phyloP scores from a whole-genome alignment of 1,140 invertebrate genomes.

The Nebria ingens region DNA sequence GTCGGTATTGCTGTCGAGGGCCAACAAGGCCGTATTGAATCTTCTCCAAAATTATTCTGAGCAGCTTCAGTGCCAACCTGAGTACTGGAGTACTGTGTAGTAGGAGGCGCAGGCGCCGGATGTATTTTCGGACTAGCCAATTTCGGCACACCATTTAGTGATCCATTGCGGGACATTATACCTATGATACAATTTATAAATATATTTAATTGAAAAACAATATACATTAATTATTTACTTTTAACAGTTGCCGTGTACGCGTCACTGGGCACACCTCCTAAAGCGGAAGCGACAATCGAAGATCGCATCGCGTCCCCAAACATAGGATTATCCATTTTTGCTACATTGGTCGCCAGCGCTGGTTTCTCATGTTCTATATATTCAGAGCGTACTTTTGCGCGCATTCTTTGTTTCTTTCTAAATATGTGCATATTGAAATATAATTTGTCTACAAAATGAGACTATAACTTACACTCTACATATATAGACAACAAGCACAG shows the following conservation, averaged over 20 bases:
- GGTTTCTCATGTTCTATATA: conserved; percentile 17
- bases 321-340: conserved; percentile 29
- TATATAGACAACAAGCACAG: conserved; percentile 62
- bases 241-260: conserved; percentile 36
- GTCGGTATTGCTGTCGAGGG: conserved; percentile 45
- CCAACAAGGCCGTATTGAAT: conserved; percentile 32
- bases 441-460: background rate
- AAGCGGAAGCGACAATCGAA: conserved; percentile 27
- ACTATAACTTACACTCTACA: conserved; percentile 55
- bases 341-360: conserved; percentile 12
- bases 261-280: conserved; percentile 27
- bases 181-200: conserved; percentile 17
- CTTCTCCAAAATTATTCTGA: conserved; percentile 22
- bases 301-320: conserved; percentile 25
- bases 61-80: conserved; percentile 12
- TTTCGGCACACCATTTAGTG: conserved; percentile 17
- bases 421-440: conserved; percentile 10
- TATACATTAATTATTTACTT: conserved; percentile 31
- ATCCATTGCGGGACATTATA: conserved; percentile 25
- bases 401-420: conserved; percentile 22
- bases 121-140: conserved; percentile 32
- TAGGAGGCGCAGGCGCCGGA: conserved; percentile 29
- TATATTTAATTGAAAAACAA: background rate
- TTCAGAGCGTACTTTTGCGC: conserved; percentile 19
- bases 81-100: too few species aligned